A percentile compares a stretch with the other conserved stretches of the same genome.
These are phyloP conservation scores for Orthonevra nobilis DNA, from an alignment of 2,888 invertebrate genomes.

Conservation along the genomic window DNA sequence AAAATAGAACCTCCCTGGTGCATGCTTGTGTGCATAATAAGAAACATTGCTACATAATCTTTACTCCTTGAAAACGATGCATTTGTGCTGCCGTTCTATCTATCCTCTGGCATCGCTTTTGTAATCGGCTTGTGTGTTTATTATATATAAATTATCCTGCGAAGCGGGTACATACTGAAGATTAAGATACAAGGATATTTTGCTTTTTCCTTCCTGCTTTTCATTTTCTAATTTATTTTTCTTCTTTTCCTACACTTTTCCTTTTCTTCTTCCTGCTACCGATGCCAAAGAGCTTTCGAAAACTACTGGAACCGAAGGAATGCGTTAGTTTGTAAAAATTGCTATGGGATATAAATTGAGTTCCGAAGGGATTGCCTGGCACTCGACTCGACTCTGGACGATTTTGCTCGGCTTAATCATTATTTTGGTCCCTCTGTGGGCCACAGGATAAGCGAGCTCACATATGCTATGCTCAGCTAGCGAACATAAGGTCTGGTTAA, in stretches of 20 bases:
- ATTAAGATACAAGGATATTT: conserved; percentile 35
- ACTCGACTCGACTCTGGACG: conserved; percentile 52
- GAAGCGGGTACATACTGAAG: conserved; percentile 41
- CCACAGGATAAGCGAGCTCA: conserved; percentile 52
- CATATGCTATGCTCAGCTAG: no score
- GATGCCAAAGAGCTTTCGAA: conserved; percentile 18
- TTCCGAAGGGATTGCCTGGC: conserved; percentile 78
- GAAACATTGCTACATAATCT: conserved; percentile 59
- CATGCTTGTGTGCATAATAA: conserved; percentile 62
- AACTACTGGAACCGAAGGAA: conserved; percentile 31
- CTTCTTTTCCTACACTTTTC: conserved; percentile 25
- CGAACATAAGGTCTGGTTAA: no score
- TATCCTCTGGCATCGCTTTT: conserved; percentile 53
- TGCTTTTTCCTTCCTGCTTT: conserved; percentile 49
- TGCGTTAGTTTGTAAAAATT: conserved; percentile 74
- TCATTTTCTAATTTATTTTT: conserved; percentile 68
- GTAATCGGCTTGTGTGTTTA: conserved; percentile 68
- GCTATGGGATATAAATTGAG: conserved; percentile 78
- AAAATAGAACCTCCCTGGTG: conserved; percentile 61
- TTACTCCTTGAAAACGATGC: conserved; percentile 48
- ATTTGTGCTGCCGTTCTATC: conserved; percentile 20
- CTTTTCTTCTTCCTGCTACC: conserved; percentile 23
- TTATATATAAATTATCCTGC: conserved; percentile 66
- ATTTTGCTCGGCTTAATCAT: conserved; percentile 39
- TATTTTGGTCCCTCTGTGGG: conserved; percentile 53